phyloP scores from a whole-genome alignment of 2,888 invertebrate species.

The Nemotelus nigrinus region DNA sequence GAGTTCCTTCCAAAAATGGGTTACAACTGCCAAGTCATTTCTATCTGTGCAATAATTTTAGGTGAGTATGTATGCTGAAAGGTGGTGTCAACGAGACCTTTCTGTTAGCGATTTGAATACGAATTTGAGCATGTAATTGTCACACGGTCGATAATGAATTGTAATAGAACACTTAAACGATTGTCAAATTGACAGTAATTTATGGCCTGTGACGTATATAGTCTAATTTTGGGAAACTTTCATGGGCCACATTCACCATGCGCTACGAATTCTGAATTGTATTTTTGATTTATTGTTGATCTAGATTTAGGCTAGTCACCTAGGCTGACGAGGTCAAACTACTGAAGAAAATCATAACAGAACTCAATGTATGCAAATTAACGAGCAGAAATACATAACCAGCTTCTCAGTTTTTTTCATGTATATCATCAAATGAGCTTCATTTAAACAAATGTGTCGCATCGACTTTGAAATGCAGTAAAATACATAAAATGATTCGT shows the following conservation, averaged over 20 bases:
- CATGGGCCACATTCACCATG: neutral
- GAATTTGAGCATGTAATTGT: neutral
- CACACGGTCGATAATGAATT: constrained; percentile 29
- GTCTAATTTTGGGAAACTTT: neutral
- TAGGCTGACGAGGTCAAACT: too few species aligned
- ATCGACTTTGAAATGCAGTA: too few species aligned
- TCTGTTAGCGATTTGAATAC: neutral
- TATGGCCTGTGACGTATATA: neutral
- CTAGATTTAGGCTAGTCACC: too few species aligned
- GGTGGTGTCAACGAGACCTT: neutral
- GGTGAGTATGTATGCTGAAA: constrained; percentile 54
- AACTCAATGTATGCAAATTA: too few species aligned
- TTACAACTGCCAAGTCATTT: constrained; percentile 63
- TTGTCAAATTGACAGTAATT: constrained; percentile 12
- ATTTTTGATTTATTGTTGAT: too few species aligned
- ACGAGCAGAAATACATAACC: too few species aligned
- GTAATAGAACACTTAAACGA: constrained; percentile 1
- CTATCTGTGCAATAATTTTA: constrained; percentile 63
- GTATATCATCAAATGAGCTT: too few species aligned
- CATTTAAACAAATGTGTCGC: too few species aligned
- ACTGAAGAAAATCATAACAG: too few species aligned
- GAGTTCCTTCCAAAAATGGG: constrained; percentile 57
- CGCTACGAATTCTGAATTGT: too few species aligned
- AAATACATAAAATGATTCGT: too few species aligned
- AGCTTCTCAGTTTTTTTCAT: too few species aligned